phyloP scores from a whole-genome alignment of 2,888 invertebrate species.

The Mesorhabditis belari region DNA sequence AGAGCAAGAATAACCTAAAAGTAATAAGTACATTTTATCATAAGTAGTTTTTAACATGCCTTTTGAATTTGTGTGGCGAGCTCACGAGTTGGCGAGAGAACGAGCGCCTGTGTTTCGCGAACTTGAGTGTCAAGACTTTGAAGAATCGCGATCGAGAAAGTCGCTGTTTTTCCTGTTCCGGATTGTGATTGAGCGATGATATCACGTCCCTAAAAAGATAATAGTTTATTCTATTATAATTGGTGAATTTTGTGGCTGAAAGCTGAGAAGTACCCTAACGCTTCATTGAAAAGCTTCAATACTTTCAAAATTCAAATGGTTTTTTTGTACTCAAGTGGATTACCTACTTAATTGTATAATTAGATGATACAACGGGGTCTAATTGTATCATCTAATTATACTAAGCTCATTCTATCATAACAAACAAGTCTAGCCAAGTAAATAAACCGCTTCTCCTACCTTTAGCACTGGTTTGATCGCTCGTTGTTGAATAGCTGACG shows the following conservation, averaged over 20 bases:
- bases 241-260: no score
- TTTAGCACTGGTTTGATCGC: slow-evolving; percentile 87
- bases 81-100: slow-evolving; percentile 91
- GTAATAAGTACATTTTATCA: not conserved
- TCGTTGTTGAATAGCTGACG: slow-evolving; percentile 95
- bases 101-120: slow-evolving; percentile 74
- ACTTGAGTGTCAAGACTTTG: slow-evolving; percentile 85
- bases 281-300: no score
- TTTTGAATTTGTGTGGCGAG: slow-evolving; percentile 96
- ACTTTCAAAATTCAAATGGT: no score
- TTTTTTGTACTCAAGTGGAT: no score
- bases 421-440: not conserved
- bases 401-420: no score
- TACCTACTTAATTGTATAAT: no score
- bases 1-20: slow-evolving; percentile 75
- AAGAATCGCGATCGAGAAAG: slow-evolving; percentile 89
- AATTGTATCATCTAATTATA: no score
- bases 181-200: slow-evolving; percentile 78
- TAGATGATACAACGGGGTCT: no score
- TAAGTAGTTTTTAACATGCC: slow-evolving; percentile 57
- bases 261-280: no score
- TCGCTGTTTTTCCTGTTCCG: slow-evolving; percentile 95
- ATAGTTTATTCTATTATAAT: no score
- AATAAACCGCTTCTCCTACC: no score
- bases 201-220: slow-evolving; percentile 92